These are phyloP conservation scores for Caradrina clavipalpis DNA, from an alignment of 2,888 invertebrate genomes.

Conservation along the genomic window DNA sequence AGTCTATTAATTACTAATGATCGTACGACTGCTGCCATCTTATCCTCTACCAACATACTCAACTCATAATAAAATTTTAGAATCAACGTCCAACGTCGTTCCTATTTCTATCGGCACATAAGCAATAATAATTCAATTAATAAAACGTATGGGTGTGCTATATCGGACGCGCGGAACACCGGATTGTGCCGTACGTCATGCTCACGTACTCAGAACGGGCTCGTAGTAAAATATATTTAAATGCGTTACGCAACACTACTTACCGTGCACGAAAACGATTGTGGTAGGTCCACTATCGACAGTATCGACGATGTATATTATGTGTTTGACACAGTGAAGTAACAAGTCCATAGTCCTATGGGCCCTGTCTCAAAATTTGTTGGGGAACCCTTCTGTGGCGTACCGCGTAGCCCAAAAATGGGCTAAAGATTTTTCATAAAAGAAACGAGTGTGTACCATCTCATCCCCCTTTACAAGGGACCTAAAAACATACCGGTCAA, in stretches of 20 bases:
- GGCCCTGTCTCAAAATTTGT: no score
- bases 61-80: not conserved
- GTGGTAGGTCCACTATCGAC: constrained; percentile 9
- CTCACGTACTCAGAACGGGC: constrained; percentile 29
- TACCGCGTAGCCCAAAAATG: no score
- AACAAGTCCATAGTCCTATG: no score
- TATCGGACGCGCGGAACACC: constrained; percentile 15
- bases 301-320: not conserved
- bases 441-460: no score
- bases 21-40: not conserved
- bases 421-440: no score
- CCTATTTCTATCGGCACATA: constrained; percentile 9
- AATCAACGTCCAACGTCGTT: not conserved
- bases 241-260: constrained; percentile 47
- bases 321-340: no score
- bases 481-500: no score
- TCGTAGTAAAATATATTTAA: constrained; percentile 57
- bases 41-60: not conserved
- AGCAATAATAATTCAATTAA: constrained; percentile 38
- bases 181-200: constrained; percentile 29
- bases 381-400: no score
- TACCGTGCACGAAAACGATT: not conserved
- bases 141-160: constrained; percentile 6
- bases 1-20: no score
- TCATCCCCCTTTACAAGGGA: no score